A percentile compares a stretch with the other conserved stretches of the same genome.
Conservation (phyloP, 2,797 vertebrate genomes). For the Hemitrygon akajei region DNA sequence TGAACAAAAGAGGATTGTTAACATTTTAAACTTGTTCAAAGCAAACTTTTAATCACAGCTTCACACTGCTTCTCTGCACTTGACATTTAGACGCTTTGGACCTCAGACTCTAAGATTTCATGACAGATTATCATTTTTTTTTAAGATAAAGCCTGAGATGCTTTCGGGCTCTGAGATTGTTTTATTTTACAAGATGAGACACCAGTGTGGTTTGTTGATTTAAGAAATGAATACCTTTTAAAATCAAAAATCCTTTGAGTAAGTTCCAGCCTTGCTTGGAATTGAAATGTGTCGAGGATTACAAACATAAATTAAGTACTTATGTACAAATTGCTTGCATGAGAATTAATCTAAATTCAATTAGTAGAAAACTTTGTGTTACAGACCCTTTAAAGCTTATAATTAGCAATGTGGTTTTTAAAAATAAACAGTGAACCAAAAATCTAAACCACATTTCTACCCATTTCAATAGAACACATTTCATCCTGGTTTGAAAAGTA, state of each 20-base stretch:
- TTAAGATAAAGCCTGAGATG: background rate
- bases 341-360: slow-evolving; percentile 33
- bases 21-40: background rate
- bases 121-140: slow-evolving; percentile 24
- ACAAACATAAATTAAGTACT: slow-evolving; percentile 25
- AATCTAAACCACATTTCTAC: background rate
- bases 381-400: slow-evolving; percentile 23
- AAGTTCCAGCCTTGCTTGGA: slow-evolving; percentile 2
- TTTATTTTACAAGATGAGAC: slow-evolving; percentile 34
- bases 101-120: slow-evolving; percentile 10
- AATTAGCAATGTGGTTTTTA: slow-evolving; percentile 28
- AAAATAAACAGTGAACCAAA: background rate
- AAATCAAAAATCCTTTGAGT: slow-evolving; percentile 2
- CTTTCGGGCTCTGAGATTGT: slow-evolving; percentile 12
- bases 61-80: background rate
- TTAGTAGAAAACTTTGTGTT: slow-evolving; percentile 8
- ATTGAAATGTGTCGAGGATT: slow-evolving; percentile 24
- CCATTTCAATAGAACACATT: slow-evolving; percentile 18
- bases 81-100: background rate
- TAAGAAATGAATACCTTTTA: slow-evolving; percentile 32
- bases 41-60: background rate
- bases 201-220: slow-evolving; percentile 37
- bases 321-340: slow-evolving; percentile 28
- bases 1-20: background rate
- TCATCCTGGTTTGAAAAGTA: background rate